A percentile compares a stretch with the other conserved stretches of the same genome.
Conservation (phyloP, 2,113 vertebrate species). For the Ctenodactylus gundi region DNA sequence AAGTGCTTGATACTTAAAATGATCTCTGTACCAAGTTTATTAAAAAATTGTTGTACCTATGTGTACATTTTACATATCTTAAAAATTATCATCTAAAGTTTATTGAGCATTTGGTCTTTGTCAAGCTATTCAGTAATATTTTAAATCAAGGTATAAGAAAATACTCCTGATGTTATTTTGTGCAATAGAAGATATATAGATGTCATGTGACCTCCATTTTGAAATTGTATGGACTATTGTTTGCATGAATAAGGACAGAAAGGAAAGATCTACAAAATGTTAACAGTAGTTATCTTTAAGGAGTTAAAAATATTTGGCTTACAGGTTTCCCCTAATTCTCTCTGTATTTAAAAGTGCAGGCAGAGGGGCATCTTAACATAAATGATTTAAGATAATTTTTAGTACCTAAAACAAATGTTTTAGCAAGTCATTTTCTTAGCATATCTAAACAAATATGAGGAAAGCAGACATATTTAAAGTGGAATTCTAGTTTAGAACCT, state of each 20-base stretch:
- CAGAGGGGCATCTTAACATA: neutral
- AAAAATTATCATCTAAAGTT: neutral
- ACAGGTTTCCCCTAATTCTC: neutral
- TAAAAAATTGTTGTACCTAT: conserved; percentile 13
- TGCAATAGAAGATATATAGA: neutral
- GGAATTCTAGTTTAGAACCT: neutral
- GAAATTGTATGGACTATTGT: conserved; percentile 3
- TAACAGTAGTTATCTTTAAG: conserved; percentile 10
- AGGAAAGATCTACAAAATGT: neutral
- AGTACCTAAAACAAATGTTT: neutral
- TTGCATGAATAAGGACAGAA: neutral
- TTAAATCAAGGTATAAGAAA: neutral
- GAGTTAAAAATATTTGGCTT: neutral
- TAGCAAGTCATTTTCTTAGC: neutral
- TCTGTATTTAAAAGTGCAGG: neutral
- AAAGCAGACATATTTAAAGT: conserved; percentile 27
- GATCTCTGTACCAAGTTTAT: neutral
- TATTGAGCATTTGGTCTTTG: neutral
- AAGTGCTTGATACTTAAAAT: conserved; percentile 21
- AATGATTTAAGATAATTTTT: neutral
- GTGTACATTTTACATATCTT: neutral
- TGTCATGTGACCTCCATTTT: conserved; percentile 18
- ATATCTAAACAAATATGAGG: neutral
- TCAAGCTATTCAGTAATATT: neutral
- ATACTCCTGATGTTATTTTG: neutral